Evolutionary conservation across 2,888 invertebrate species (phyloP).

Genomic region (Mongoloraphidia duomilia): DNA sequence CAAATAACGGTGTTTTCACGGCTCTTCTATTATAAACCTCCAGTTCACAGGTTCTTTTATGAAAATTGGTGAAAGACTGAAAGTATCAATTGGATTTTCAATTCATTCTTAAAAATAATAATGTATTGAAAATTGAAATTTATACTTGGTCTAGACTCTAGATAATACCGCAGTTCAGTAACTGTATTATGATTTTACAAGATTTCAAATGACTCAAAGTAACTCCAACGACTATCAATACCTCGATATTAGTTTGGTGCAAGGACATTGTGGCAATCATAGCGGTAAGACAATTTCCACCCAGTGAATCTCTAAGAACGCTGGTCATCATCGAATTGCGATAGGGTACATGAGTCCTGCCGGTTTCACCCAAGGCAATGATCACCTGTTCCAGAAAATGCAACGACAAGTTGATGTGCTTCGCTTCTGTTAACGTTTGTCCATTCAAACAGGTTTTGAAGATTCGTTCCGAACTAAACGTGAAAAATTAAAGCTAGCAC

Average conservation of each 20-base stretch:
- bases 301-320: slow-evolving; percentile 35
- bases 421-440: slow-evolving; percentile 31
- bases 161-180: not conserved
- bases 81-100: too few relatives aligned
- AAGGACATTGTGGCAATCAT: slow-evolving; percentile 36
- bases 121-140: too few relatives aligned
- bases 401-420: slow-evolving; percentile 38
- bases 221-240: slow-evolving; percentile 4
- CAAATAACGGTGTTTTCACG: too few relatives aligned
- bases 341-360: slow-evolving; percentile 29
- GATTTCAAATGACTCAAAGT: not conserved
- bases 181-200: not conserved
- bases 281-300: slow-evolving; percentile 37
- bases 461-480: slow-evolving; percentile 33
- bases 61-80: too few relatives aligned
- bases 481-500: slow-evolving; percentile 2
- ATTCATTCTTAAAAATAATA: too few relatives aligned
- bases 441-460: slow-evolving; percentile 33
- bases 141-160: too few relatives aligned
- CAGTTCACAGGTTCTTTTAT: too few relatives aligned
- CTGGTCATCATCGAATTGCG: slow-evolving; percentile 39
- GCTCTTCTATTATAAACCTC: too few relatives aligned
- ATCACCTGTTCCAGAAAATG: slow-evolving; percentile 39
- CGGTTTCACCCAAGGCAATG: slow-evolving; percentile 26
- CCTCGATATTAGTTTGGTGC: slow-evolving; percentile 23